Base-by-base conservation (phyloP, 2,797 vertebrate genomes). In the Lacerta agilis region DNA sequence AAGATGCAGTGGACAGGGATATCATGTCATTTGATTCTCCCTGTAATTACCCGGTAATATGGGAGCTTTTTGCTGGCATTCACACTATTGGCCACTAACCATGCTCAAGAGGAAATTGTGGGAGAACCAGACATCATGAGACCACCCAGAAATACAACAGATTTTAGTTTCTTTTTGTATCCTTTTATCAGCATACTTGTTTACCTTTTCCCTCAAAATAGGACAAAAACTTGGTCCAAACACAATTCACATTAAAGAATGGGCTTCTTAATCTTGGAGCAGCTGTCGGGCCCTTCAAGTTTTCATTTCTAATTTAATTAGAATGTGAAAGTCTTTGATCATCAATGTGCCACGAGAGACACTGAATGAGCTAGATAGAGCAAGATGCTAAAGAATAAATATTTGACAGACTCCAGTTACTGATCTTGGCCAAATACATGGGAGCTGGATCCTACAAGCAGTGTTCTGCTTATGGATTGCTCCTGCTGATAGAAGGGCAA, bases 151-250 rank as follows among this genome's bases (percentile, higher is more conserved):
- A 64, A 66, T 33, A 45, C 1, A 13, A 9, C 58, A 29, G 3
- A 55, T 38, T 78, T 58, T 45, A n/a, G 4, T 66, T 66, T 80
- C 38, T 73, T 88, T 85, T 38, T 73, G 3, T 64, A 27, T 85
- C 69, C 55, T 27, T n/a, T 66, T 23, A 36, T 75, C 33, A 29
- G 49, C 11, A 66, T 77, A 23, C 11, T 23, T 36, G 17, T 83
- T 92, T 77, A 61, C 87, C 79, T 88, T 87, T 81, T 61, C 87
- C 78, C 82, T 87, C 72, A 17, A 1, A 33, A 29, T 1, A 5
- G 49, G 41, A 25, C 13, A 69, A 29, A 29, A 2, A 0, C 0
- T 41, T n/a, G 49, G n/a, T 17, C 8, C 9, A 75, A 45, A 43
- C 71, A 58, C 38, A 20, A 10, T 76, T 3, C 69, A 45, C 41